These are phyloP conservation scores for Lophura nycthemera DNA, from an alignment of 2,113 vertebrate species.

Conservation along the genomic window DNA sequence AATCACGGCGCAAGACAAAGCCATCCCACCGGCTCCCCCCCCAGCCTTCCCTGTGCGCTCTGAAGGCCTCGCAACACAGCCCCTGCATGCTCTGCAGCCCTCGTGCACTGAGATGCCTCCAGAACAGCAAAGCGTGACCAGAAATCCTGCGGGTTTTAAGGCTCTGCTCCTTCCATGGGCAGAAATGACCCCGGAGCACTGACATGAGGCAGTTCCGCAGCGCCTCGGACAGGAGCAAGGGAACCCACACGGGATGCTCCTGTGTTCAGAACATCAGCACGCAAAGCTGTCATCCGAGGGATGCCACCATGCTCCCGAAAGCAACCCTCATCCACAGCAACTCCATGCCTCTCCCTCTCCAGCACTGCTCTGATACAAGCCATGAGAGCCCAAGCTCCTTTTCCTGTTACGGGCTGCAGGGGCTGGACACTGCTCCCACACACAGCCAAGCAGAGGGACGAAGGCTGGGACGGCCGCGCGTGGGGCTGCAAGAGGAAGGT, in stretches of 20 bases:
- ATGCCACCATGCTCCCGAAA: accelerated
- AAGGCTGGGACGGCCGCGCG: constrained; percentile 40
- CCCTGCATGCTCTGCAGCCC: background rate
- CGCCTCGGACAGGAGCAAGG: background rate
- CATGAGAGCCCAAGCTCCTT: background rate
- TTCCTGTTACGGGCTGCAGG: accelerated
- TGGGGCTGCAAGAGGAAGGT: constrained; percentile 80
- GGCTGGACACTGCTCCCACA: background rate
- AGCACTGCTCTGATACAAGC: background rate
- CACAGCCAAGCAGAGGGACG: background rate
- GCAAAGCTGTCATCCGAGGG: accelerated
- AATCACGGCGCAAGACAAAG: background rate
- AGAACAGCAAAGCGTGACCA: background rate
- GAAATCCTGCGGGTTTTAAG: background rate
- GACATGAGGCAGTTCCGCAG: background rate
- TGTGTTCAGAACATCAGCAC: accelerated
- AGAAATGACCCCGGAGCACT: background rate
- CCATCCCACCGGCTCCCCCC: background rate
- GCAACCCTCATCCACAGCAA: background rate
- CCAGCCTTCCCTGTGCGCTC: background rate
- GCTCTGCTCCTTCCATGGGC: background rate
- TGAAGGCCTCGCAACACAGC: background rate
- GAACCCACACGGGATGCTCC: background rate
- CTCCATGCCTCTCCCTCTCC: background rate
- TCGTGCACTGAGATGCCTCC: accelerated